phyloP scores from a whole-genome alignment of 2,113 vertebrate genomes.

The Campylorhamphus procurvoides region DNA sequence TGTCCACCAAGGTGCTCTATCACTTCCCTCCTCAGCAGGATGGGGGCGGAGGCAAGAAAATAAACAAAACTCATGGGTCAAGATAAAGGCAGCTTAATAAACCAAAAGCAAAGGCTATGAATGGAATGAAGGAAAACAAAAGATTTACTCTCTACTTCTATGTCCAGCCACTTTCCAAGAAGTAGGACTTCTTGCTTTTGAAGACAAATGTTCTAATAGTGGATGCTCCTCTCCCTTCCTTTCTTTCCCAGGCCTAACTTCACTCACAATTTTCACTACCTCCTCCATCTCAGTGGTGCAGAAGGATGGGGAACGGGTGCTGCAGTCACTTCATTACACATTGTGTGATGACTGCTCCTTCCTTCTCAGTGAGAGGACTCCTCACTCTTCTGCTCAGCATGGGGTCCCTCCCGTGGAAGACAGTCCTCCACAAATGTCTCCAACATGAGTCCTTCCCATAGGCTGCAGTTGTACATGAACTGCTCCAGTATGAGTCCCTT shows the following conservation, averaged over 20 bases:
- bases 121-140: background rate
- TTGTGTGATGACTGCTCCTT: background rate
- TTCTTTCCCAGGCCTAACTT: background rate
- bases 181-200: background rate
- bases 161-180: background rate
- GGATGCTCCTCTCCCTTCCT: background rate
- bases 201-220: background rate
- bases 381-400: rapidly evolving
- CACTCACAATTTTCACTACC: background rate
- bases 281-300: background rate
- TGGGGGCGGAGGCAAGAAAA: rapidly evolving
- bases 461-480: background rate
- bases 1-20: background rate
- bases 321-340: background rate
- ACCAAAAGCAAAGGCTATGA: background rate
- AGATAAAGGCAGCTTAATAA: background rate
- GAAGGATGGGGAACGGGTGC: background rate
- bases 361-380: background rate
- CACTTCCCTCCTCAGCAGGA: background rate
- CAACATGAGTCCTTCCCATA: background rate
- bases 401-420: background rate
- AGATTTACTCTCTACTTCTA: background rate
- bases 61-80: background rate
- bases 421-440: background rate
- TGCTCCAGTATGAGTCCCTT: background rate